These are phyloP conservation scores for Argyrosomus regius DNA, from an alignment of 2,797 vertebrate species.

Conservation along the genomic window DNA sequence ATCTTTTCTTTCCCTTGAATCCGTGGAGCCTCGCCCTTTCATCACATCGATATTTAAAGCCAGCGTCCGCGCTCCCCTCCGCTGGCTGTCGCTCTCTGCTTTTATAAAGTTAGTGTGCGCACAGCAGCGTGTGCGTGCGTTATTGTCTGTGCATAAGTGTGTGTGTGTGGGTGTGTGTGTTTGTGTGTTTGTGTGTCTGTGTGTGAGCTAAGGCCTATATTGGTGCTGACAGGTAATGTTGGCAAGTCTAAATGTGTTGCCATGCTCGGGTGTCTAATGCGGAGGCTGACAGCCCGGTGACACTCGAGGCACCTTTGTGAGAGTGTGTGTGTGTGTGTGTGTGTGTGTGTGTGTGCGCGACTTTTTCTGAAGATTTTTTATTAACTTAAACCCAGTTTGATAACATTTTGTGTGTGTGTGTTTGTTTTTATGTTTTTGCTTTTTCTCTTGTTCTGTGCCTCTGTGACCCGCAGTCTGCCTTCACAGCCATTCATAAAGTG, in stretches of 20 bases:
- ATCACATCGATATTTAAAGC: constrained; percentile 71
- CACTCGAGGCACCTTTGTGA: constrained; percentile 35
- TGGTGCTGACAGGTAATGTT: constrained; percentile 63
- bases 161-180: constrained; percentile 4
- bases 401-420: constrained; percentile 21
- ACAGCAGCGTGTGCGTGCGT: neutral
- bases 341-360: constrained; percentile 10
- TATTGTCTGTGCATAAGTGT: neutral
- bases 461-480: constrained; percentile 30
- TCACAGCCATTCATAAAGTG: constrained; percentile 24
- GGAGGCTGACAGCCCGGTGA: constrained; percentile 49
- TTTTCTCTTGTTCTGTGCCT: constrained; percentile 1
- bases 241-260: constrained; percentile 59
- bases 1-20: constrained; percentile 30
- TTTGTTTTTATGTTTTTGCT: constrained; percentile 13
- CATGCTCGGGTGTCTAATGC: constrained; percentile 49
- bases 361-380: constrained; percentile 29
- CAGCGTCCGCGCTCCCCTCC: constrained; percentile 1
- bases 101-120: constrained; percentile 5
- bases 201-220: constrained; percentile 36
- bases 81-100: constrained; percentile 21
- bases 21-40: constrained; percentile 53
- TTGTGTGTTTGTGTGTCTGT: neutral
- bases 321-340: neutral
- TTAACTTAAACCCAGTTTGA: constrained; percentile 39